A percentile compares a stretch with the other conserved stretches of the same genome.
These are phyloP conservation scores for Ostrea denselamellosa DNA, from an alignment of 1,140 invertebrate genomes.

Conservation along the genomic window DNA sequence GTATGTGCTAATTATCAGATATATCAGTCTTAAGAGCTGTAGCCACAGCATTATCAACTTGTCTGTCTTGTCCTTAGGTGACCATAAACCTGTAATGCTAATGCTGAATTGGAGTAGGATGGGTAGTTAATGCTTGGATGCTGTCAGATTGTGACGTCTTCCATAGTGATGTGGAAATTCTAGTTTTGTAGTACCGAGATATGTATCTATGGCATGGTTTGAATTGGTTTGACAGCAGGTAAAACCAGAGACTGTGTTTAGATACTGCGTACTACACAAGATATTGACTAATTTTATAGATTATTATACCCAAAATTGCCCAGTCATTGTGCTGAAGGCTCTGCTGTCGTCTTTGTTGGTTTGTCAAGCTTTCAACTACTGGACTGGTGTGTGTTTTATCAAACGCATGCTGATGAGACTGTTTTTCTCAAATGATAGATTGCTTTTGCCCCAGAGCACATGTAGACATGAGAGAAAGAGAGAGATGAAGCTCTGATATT, in stretches of 20 bases:
- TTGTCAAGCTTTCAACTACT: background rate
- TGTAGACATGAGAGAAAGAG: background rate
- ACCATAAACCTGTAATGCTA: background rate
- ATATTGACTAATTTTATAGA: constrained; percentile 22
- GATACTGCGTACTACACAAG: background rate
- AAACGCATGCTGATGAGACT: background rate
- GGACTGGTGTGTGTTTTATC: background rate
- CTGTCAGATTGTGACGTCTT: no score
- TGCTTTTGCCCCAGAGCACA: constrained; percentile 31
- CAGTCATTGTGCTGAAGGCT: background rate
- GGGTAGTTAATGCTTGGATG: no score
- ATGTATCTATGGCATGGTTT: no score
- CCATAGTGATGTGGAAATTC: no score
- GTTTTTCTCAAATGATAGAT: constrained; percentile 3
- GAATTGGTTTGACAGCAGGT: no score
- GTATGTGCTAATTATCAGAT: background rate
- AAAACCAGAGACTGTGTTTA: no score
- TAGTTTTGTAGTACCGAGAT: no score
- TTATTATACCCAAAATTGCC: background rate
- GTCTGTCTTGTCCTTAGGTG: background rate
- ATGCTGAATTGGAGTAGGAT: no score
- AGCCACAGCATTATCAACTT: background rate
- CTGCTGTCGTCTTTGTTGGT: background rate
- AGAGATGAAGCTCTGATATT: constrained; percentile 9
- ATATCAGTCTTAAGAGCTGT: background rate